Evolutionary conservation across 2,797 vertebrate species (phyloP).

Genomic region (Ambastaia sidthimunki): DNA sequence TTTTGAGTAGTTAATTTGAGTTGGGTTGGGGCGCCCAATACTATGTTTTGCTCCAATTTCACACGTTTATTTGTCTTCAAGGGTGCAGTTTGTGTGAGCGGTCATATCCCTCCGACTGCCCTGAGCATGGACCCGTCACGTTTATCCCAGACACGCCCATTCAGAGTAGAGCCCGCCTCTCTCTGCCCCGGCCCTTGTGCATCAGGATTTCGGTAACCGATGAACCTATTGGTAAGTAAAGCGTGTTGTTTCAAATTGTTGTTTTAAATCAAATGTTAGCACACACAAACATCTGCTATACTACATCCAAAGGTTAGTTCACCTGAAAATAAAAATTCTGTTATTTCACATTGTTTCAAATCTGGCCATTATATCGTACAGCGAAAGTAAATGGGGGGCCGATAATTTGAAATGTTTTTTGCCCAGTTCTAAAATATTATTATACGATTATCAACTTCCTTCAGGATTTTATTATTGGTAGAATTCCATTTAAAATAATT

Average conservation of each 20-base stretch:
- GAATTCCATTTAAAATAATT: too few species aligned
- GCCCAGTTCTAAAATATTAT: too few species aligned
- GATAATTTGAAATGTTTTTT: too few species aligned
- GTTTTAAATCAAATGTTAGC: background rate
- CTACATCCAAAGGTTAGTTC: background rate
- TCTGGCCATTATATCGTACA: too few species aligned
- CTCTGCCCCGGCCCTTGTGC: constrained; percentile 90
- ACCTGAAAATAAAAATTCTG: background rate
- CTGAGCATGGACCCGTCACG: constrained; percentile 94
- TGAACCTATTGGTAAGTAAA: constrained; percentile 85
- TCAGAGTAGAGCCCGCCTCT: constrained; percentile 93
- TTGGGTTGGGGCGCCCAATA: constrained; percentile 62
- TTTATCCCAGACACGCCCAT: constrained; percentile 93
- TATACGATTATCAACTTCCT: too few species aligned
- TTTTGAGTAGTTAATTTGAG: constrained; percentile 42
- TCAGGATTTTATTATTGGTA: too few species aligned
- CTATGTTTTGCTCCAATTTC: constrained; percentile 60
- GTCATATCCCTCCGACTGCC: constrained; percentile 94
- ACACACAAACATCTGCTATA: too few species aligned
- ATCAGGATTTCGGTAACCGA: constrained; percentile 89
- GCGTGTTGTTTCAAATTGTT: background rate
- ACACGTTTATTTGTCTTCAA: constrained; percentile 76
- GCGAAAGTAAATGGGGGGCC: too few species aligned
- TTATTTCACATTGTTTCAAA: too few species aligned
- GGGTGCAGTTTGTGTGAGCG: constrained; percentile 98